Evolutionary conservation across 2,797 vertebrate species (phyloP).

Genomic region (Ctenopoma multispine): DNA sequence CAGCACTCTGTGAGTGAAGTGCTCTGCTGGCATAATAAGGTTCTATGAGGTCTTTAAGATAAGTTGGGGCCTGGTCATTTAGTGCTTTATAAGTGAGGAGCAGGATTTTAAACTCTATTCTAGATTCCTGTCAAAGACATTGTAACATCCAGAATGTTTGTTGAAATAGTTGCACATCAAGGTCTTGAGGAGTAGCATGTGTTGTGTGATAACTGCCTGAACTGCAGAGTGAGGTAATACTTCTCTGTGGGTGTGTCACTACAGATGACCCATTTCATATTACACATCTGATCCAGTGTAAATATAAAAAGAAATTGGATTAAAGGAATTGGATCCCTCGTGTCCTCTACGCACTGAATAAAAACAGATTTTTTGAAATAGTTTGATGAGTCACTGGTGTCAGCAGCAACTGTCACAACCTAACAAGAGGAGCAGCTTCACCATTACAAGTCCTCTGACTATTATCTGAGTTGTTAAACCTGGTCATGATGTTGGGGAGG

Average conservation of each 20-base stretch:
- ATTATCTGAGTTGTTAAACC: neutral
- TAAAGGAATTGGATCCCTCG: neutral
- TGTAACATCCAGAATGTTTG: too few relatives aligned
- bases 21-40: too few relatives aligned
- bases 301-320: neutral
- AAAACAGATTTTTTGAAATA: too few relatives aligned
- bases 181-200: too few relatives aligned
- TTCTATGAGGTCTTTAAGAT: too few relatives aligned
- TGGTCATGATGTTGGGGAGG: neutral
- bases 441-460: neutral
- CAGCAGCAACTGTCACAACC: conserved; percentile 12
- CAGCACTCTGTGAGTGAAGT: too few relatives aligned
- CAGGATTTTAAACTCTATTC: too few relatives aligned
- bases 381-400: neutral
- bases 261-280: neutral
- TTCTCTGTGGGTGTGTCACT: neutral
- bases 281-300: neutral
- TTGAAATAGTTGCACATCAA: too few relatives aligned
- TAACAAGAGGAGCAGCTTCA: conserved; percentile 20
- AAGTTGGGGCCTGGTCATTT: too few relatives aligned
- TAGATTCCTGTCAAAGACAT: too few relatives aligned
- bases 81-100: too few relatives aligned
- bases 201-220: too few relatives aligned
- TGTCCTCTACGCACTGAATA: neutral
- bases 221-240: neutral